Evolutionary conservation across 2,888 invertebrate genomes (phyloP), one percentile per base, ranked within the genome.

Genomic region (Neoscelio sp.): DNA sequence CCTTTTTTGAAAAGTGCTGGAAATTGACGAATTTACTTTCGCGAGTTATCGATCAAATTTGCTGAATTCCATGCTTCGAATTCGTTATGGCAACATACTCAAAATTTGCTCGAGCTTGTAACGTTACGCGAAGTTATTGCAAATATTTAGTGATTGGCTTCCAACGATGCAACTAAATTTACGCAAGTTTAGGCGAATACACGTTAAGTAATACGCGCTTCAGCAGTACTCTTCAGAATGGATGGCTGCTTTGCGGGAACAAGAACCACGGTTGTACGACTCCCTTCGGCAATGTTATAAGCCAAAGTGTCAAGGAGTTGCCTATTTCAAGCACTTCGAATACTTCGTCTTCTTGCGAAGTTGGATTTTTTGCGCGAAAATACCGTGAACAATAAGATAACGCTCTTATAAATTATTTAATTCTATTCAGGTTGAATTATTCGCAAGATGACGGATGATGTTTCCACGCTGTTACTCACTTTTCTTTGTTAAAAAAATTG

Each of bases 81-180:
- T 28, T 30, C 33, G 33, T 33, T 50, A 33, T 12, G n/a, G 4
- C 33, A 33, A 10, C 13, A 33, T 33, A 0, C 33, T 33, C 33
- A 50, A 33, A 17, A 50, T 17, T 33, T 50, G 10, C 10, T 6
- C 23, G 44, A 44, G 20, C 26, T 7, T 26, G 10, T 12, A 46
- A 23, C 20, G 20, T 44, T 46, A 12, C 10, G 46, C 10, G 7
- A 26, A 46, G 46, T 46, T 46, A 46, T 46, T 46, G 46, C 26
- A 50, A 50, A 50, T 50, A 50, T 50, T 50, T 50, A 23, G 15
- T 28, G 50, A 30, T 50, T 50, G 30, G n/a, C 30, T 50, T 15
- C 15, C 30, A n/a, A 7, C 4, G 28, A 15, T 50, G 30, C n/a
- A 50, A 30, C 7, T 17, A 15, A 50, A 30, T 30, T 28, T 13